Conservation (phyloP, 2,888 invertebrate species). For the Ennomos erosarius region DNA sequence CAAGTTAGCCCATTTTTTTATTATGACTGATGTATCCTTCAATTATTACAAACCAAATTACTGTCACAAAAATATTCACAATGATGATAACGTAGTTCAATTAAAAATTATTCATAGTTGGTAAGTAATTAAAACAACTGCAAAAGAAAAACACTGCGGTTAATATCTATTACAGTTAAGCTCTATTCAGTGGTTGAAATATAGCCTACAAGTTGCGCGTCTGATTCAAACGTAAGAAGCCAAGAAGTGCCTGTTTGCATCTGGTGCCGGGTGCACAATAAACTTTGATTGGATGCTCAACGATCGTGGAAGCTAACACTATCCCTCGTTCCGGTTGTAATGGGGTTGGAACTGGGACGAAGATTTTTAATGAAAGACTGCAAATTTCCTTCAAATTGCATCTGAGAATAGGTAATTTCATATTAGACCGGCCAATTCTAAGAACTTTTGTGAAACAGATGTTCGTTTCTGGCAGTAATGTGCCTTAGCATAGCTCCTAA, state of each 20-base stretch:
- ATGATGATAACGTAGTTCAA: too few relatives aligned
- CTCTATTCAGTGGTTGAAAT: too few relatives aligned
- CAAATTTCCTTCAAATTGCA: constrained; percentile 9
- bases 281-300: constrained; percentile 63
- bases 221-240: constrained; percentile 32
- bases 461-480: constrained; percentile 4
- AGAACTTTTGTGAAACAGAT: constrained; percentile 11
- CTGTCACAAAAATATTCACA: too few relatives aligned
- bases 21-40: too few relatives aligned
- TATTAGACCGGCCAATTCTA: constrained; percentile 9
- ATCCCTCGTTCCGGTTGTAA: constrained; percentile 24
- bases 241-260: constrained; percentile 43
- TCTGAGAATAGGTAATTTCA: constrained; percentile 9
- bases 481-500: too few relatives aligned
- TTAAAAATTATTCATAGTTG: too few relatives aligned
- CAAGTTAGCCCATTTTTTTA: too few relatives aligned
- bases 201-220: constrained; percentile 6
- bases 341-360: constrained; percentile 17
- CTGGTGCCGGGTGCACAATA: constrained; percentile 50
- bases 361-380: constrained; percentile 23
- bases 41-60: too few relatives aligned
- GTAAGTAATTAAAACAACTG: too few relatives aligned
- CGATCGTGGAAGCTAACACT: constrained; percentile 31
- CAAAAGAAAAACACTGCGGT: too few relatives aligned
- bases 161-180: too few relatives aligned